These are phyloP conservation scores for Sinosuthora webbiana DNA, from an alignment of 2,113 vertebrate species.

Conservation along the genomic window DNA sequence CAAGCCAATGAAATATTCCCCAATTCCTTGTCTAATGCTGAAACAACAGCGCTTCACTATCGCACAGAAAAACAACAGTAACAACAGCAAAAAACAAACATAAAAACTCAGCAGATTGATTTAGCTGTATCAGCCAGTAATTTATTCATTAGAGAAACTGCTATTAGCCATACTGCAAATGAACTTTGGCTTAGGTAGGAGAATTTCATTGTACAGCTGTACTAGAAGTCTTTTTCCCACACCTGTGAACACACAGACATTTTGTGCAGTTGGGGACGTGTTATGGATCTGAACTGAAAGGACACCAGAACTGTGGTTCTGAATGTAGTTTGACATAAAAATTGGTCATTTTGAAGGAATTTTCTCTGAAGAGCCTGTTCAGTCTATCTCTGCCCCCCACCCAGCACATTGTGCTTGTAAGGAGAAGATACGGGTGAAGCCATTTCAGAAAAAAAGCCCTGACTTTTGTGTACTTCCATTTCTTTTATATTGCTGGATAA, in stretches of 20 bases:
- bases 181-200: background rate
- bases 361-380: background rate
- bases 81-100: background rate
- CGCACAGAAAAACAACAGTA: background rate
- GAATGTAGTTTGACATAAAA: background rate
- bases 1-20: background rate
- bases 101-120: background rate
- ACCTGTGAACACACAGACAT: background rate
- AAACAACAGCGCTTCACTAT: background rate
- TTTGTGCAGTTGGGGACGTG: background rate
- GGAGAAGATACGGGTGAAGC: background rate
- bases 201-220: background rate
- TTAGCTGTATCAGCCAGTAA: background rate
- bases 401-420: constrained; percentile 15
- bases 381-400: background rate
- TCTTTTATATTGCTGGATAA: constrained; percentile 38
- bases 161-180: background rate
- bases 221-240: background rate
- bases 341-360: constrained; percentile 15
- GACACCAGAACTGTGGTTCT: background rate
- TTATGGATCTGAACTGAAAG: constrained; percentile 2
- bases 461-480: constrained; percentile 42
- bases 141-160: background rate
- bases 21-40: background rate
- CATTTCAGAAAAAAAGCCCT: background rate